Percentiles rank a stretch among this genome's conserved stretches.
phyloP scores from a whole-genome alignment of 1,140 invertebrate genomes.

The Pentalonia nigronervosa region DNA sequence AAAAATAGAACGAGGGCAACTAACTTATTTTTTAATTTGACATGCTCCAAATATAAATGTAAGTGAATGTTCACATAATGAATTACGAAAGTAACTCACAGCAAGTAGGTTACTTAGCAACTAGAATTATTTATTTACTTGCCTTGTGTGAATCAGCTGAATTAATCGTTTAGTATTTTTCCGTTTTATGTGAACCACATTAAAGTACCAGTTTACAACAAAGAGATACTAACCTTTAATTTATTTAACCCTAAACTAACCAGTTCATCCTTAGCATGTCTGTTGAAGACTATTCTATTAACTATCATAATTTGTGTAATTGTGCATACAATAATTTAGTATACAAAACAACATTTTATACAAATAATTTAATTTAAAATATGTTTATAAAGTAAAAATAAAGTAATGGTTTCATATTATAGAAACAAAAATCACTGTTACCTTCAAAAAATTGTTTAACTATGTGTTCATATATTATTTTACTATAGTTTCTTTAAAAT shows the following conservation, averaged over 20 bases:
- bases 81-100: no score
- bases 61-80: no score
- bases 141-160: not conserved
- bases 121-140: no score
- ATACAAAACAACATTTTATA: not conserved
- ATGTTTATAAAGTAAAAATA: no score
- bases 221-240: not conserved
- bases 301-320: not conserved
- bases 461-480: not conserved
- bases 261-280: not conserved
- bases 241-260: not conserved
- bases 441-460: not conserved
- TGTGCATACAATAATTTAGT: not conserved
- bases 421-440: not conserved
- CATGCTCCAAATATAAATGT: no score
- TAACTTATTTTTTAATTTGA: no score
- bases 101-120: no score
- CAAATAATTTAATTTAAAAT: no score
- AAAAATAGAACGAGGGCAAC: no score
- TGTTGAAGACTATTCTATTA: no score
- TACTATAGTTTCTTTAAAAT: not conserved
- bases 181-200: not conserved
- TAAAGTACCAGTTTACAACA: not conserved
- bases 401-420: no score
- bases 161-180: not conserved